Percentiles rank a stretch among this genome's conserved stretches.
Evolutionary conservation across 2,797 vertebrate genomes (phyloP).

Genomic region (Nannoperca australis): DNA sequence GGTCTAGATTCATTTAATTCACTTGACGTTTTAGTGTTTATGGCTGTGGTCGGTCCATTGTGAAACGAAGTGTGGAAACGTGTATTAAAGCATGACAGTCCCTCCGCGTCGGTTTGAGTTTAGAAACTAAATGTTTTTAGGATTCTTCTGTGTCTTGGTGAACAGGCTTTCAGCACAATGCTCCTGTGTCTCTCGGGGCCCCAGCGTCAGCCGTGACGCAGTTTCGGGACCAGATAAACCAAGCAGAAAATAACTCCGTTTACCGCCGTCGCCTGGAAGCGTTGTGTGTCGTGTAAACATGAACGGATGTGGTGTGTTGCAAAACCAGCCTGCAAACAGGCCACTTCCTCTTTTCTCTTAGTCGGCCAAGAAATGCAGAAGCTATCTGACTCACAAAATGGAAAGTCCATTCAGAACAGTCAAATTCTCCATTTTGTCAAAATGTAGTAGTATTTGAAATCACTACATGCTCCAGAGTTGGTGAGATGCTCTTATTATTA

Average conservation of each 20-base stretch:
- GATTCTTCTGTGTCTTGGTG: neutral
- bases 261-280: conserved; percentile 8
- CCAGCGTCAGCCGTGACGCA: conserved; percentile 34
- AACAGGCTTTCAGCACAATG: conserved; percentile 26
- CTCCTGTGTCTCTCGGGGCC: conserved; percentile 4
- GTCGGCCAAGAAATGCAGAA: neutral
- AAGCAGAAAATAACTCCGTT: conserved; percentile 20
- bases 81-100: neutral
- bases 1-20: neutral
- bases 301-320: conserved; percentile 31
- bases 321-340: conserved; percentile 11
- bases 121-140: neutral
- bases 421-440: neutral
- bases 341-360: conserved; percentile 27
- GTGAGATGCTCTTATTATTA: neutral
- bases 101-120: neutral
- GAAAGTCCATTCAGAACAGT: neutral
- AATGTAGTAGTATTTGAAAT: neutral
- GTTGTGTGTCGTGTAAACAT: neutral
- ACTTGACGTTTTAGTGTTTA: neutral
- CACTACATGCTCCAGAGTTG: neutral
- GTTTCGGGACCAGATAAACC: conserved; percentile 39
- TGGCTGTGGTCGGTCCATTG: neutral
- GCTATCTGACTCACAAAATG: neutral
- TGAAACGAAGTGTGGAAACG: neutral